Base-by-base conservation (phyloP, 1,140 invertebrate species). In the Maniola jurtina region DNA sequence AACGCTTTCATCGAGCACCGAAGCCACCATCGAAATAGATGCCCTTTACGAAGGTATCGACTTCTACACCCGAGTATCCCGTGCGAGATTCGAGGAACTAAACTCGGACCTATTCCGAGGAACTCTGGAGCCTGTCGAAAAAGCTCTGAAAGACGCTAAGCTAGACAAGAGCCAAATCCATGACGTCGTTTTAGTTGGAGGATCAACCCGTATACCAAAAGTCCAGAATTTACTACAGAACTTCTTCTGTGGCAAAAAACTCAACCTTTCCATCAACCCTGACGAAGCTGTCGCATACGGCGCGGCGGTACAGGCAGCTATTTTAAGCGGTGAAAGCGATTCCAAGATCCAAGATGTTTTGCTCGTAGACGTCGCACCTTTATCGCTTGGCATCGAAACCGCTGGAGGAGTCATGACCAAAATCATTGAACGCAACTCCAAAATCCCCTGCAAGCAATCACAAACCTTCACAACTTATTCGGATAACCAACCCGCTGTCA, bases 111-210 rank as follows among this genome's bases (percentile, higher is more conserved):
- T 92, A 13, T 92, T 93, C 84, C 77, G 92, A 38, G 89, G 86
- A 11, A 93, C 92, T 5, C 74, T 93, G 42, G 83, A 89, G 8
- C 92, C 92, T 5, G 92, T 93, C 0, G 93, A 94, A 73, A 92
- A 93, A 77, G 92, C 94, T n/a, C 81, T 95, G 42, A 83, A 92
- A 25, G 94, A 95, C 82, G 94, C 94, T 42, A 95, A 95, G 79
- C 66, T 95, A 64, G 93, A 95, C 82, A 95, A 95, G 75, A 81
- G 86, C 25, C 76, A 87, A 61, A 94, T 95, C 63, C 91, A 95
- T 76, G 95, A 95, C 67, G 93, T 95, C 47, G 94, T 95, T 1
- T 89, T 95, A 48, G 94, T 95, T 42, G 95, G 95, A 35, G 95
- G 95, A 2, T 95, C 94, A 0, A 95, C 93, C 4, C 90, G 95